Evolutionary conservation across 2,888 invertebrate genomes (phyloP).

Genomic region (Branchellion lobata): DNA sequence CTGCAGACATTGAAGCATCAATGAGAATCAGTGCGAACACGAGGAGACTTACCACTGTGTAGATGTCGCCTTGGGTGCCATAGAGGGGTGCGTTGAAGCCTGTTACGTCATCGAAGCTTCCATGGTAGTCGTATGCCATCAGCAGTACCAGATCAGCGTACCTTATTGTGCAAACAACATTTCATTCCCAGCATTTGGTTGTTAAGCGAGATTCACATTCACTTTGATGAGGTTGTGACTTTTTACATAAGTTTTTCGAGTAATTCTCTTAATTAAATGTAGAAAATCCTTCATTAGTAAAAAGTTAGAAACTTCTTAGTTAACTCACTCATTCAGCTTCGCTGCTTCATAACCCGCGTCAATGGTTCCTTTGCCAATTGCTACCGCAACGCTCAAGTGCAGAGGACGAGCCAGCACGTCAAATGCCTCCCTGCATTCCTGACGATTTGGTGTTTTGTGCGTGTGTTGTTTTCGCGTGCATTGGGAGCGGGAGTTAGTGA

Average conservation of each 20-base stretch:
- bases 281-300: not conserved
- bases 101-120: not conserved
- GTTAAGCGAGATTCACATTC: not conserved
- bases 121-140: not conserved
- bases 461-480: too few species aligned
- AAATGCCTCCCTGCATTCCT: not conserved
- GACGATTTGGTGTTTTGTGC: not conserved
- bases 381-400: not conserved
- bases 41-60: too few species aligned
- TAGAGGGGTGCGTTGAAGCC: not conserved
- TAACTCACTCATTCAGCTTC: not conserved
- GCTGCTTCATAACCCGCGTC: slow-evolving; percentile 1
- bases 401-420: not conserved
- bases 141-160: not conserved
- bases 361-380: not conserved
- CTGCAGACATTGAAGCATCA: too few species aligned
- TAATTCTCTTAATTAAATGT: not conserved
- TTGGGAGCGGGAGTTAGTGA: too few species aligned
- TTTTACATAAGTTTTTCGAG: not conserved
- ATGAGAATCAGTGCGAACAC: too few species aligned
- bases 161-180: too few species aligned
- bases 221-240: not conserved
- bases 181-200: not conserved
- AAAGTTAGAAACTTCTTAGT: not conserved
- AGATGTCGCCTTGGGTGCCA: not conserved